Evolutionary conservation across 2,888 invertebrate genomes (phyloP).

Genomic region (Theretra japonica): DNA sequence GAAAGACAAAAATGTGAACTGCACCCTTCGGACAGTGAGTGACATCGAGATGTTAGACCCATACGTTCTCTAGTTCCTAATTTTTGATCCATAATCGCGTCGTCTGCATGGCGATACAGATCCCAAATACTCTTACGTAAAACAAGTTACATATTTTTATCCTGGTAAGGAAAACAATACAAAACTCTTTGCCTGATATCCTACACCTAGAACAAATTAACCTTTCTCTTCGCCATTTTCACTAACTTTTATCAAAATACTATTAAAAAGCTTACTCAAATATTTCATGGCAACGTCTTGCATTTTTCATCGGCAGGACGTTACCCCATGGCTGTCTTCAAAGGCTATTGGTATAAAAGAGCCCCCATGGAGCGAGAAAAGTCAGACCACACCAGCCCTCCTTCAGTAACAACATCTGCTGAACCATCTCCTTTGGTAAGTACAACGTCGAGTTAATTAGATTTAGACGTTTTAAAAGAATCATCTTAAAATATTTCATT

Average conservation of each 20-base stretch:
- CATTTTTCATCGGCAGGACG: neutral
- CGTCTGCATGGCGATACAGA: too few relatives aligned
- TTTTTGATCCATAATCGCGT: too few relatives aligned
- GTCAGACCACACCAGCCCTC: slow-evolving; percentile 69
- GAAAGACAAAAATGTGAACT: neutral
- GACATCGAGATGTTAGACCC: too few relatives aligned
- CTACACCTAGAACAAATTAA: too few relatives aligned
- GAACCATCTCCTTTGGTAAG: slow-evolving; percentile 39
- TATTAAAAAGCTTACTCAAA: neutral
- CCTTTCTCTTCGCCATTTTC: too few relatives aligned
- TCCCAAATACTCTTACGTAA: too few relatives aligned
- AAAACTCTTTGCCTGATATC: too few relatives aligned
- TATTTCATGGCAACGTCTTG: slow-evolving; percentile 4
- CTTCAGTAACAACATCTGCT: slow-evolving; percentile 45
- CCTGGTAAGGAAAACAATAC: too few relatives aligned
- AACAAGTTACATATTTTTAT: too few relatives aligned
- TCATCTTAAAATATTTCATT: neutral
- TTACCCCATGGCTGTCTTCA: slow-evolving; percentile 2
- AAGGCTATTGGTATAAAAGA: slow-evolving; percentile 65
- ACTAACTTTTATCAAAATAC: neutral
- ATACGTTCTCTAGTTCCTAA: too few relatives aligned
- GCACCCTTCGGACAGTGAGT: neutral
- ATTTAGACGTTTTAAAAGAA: neutral
- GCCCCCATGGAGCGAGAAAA: slow-evolving; percentile 44
- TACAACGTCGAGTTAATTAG: neutral